phyloP scores from a whole-genome alignment of 2,113 vertebrate genomes.

The Sigmodon hispidus region DNA sequence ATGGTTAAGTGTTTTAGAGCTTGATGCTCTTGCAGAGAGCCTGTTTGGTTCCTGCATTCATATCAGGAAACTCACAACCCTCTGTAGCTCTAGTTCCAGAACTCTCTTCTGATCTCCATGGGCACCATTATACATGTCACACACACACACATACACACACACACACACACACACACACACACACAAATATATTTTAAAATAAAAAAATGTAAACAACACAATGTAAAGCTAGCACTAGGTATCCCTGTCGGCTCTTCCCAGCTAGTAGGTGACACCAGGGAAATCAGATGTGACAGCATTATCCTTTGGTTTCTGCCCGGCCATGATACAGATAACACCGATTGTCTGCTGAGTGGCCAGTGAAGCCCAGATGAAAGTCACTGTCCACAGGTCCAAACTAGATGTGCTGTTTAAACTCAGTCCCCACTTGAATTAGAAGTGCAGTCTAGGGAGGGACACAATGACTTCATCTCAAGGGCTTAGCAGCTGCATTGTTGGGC shows the following conservation, averaged over 20 bases:
- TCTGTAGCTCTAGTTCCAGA: no score
- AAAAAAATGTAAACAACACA: background rate
- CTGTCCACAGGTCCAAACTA: background rate
- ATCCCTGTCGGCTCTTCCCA: background rate
- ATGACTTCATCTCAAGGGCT: conserved; percentile 18
- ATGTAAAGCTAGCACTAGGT: background rate
- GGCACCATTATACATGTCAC: background rate
- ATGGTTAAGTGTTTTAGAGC: background rate
- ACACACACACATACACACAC: background rate
- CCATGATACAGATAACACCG: background rate
- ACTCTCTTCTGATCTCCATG: background rate
- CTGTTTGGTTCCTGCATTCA: background rate
- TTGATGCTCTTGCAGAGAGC: background rate
- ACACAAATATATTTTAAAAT: background rate
- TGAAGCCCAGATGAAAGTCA: conserved; percentile 25
- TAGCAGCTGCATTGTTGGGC: conserved; percentile 16
- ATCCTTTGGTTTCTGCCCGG: background rate
- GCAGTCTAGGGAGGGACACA: background rate
- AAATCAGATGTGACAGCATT: conserved; percentile 26
- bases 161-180: background rate
- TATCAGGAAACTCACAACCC: background rate
- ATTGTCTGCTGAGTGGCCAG: background rate
- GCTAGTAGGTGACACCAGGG: background rate
- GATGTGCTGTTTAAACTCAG: background rate
- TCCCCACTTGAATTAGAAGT: background rate